Evolutionary conservation across 2,888 invertebrate genomes (phyloP).

Genomic region (Netelia melanura): DNA sequence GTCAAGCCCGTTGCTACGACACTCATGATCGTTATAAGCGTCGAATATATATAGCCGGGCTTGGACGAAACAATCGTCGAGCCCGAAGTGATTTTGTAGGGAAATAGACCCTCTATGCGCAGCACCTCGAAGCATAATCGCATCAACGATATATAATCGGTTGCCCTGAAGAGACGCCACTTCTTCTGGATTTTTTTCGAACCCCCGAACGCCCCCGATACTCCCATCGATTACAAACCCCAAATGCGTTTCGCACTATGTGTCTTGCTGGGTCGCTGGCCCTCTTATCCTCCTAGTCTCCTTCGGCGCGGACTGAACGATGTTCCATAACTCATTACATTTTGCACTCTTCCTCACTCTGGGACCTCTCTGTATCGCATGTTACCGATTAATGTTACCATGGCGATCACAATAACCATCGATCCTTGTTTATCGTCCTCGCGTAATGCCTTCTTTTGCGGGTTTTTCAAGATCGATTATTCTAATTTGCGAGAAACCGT

Average conservation of each 20-base stretch:
- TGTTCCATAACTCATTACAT: neutral
- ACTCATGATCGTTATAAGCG: conserved; percentile 56
- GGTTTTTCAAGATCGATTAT: conserved; percentile 7
- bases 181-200: conserved; percentile 50
- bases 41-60: conserved; percentile 61
- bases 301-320: conserved; percentile 21
- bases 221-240: conserved; percentile 40
- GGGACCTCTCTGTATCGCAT: conserved; percentile 20
- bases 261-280: neutral
- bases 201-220: conserved; percentile 32
- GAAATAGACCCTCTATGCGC: conserved; percentile 73
- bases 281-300: neutral
- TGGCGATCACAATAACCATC: conserved; percentile 54
- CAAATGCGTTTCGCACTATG: neutral
- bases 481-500: conserved; percentile 38
- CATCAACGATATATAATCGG: conserved; percentile 74
- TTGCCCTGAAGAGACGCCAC: conserved; percentile 69
- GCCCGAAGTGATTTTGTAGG: conserved; percentile 71
- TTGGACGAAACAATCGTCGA: conserved; percentile 67
- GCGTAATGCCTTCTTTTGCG: conserved; percentile 2
- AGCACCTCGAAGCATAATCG: conserved; percentile 69
- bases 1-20: neutral
- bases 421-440: conserved; percentile 50
- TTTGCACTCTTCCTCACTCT: conserved; percentile 15
- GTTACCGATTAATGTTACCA: conserved; percentile 62